Evolutionary conservation across 2,797 vertebrate species (phyloP).

Genomic region (Eidolon dupreanum): DNA sequence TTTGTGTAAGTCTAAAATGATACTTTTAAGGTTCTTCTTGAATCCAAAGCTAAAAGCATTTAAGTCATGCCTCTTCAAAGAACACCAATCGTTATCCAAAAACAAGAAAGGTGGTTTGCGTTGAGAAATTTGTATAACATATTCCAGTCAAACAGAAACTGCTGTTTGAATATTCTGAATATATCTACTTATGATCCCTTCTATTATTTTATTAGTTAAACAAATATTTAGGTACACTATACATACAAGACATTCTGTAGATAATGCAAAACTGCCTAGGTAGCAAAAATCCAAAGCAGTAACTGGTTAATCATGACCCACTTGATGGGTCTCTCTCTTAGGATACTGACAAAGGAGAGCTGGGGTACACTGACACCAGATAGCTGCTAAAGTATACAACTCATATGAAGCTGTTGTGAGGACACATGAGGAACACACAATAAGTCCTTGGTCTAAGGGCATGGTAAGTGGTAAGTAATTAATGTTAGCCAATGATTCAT

Average conservation of each 20-base stretch:
- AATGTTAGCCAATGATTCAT: background rate
- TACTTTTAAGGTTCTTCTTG: background rate
- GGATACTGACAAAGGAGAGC: background rate
- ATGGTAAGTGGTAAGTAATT: background rate
- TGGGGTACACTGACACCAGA: background rate
- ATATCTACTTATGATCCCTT: background rate
- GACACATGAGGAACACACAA: background rate
- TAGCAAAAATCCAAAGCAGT: constrained; percentile 19
- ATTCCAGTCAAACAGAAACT: constrained; percentile 14
- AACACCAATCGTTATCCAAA: background rate
- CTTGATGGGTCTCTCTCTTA: background rate
- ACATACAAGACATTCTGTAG: background rate
- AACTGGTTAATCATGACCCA: background rate
- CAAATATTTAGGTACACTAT: background rate
- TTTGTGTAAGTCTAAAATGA: background rate
- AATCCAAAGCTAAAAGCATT: background rate
- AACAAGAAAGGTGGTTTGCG: background rate
- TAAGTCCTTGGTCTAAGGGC: background rate
- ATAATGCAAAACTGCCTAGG: background rate
- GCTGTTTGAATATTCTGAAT: background rate
- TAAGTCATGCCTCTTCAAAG: background rate
- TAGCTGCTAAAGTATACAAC: background rate
- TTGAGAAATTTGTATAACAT: background rate
- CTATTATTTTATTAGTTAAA: background rate
- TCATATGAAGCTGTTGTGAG: background rate